A percentile compares a stretch with the other conserved stretches of the same genome.
These are phyloP conservation scores for Zootermopsis nevadensis DNA, from an alignment of 2,888 invertebrate species.

Conservation along the genomic window DNA sequence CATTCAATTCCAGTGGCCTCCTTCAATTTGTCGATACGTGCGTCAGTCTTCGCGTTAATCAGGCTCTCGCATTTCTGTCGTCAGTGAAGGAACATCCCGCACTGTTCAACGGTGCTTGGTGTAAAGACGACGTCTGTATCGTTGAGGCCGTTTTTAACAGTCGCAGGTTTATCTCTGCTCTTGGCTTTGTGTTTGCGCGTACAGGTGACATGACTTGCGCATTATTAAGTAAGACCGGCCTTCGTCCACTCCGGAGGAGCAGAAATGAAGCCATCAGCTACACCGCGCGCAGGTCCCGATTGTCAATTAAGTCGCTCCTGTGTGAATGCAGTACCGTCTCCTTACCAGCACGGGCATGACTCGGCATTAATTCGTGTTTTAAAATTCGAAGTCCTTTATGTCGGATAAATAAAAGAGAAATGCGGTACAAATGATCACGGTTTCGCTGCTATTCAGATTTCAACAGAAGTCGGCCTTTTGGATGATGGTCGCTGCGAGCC, in stretches of 20 bases:
- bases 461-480: neutral
- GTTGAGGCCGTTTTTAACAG: too few species aligned
- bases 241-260: neutral
- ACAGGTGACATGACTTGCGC: neutral
- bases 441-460: constrained; percentile 6
- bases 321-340: too few species aligned
- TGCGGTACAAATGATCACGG: neutral
- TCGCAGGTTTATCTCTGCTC: too few species aligned
- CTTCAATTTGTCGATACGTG: too few species aligned
- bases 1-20: too few species aligned
- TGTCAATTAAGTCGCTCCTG: constrained; percentile 14
- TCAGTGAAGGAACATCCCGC: too few species aligned
- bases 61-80: too few species aligned
- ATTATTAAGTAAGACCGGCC: neutral
- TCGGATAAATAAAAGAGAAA: neutral
- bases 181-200: neutral
- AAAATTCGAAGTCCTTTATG: neutral
- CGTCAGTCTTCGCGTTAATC: too few species aligned
- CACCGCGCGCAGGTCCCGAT: too few species aligned
- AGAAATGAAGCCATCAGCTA: constrained; percentile 13
- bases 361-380: neutral
- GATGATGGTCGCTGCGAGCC: neutral
- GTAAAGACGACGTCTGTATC: too few species aligned
- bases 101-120: too few species aligned
- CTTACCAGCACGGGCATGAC: neutral